phyloP scores from a whole-genome alignment of 2,113 vertebrate genomes.

The Leucopternis melanops region DNA sequence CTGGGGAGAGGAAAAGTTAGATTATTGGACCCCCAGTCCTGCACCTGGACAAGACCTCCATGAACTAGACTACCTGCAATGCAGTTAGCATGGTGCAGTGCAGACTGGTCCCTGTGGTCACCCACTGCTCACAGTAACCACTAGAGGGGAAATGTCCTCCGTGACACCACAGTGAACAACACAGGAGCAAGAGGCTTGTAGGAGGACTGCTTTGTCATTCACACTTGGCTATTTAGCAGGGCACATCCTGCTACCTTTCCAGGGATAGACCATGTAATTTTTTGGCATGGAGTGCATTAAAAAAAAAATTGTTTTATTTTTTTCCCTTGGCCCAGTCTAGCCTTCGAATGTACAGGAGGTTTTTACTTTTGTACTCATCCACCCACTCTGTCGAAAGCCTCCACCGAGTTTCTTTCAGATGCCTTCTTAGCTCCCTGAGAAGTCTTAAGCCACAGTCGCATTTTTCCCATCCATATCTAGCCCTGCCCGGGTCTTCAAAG shows the following conservation, averaged over 20 bases:
- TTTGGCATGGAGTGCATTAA: not conserved
- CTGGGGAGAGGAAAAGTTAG: not conserved
- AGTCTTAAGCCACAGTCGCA: not conserved
- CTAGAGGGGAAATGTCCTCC: not conserved
- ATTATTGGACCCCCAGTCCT: not conserved
- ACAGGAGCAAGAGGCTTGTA: not conserved
- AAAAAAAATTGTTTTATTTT: not conserved
- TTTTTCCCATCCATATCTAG: not conserved
- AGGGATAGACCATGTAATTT: not conserved
- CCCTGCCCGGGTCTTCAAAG: not conserved
- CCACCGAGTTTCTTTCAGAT: not conserved
- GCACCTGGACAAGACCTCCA: not conserved
- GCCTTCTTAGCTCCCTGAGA: not conserved
- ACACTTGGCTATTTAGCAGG: not conserved
- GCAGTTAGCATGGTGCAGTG: not conserved
- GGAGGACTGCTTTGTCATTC: not conserved
- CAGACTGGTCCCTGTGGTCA: not conserved
- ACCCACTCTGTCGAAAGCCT: not conserved
- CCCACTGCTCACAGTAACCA: not conserved
- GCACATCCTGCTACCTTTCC: not conserved
- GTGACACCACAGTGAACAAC: accelerated
- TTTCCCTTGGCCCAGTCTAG: not conserved
- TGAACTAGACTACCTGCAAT: not conserved
- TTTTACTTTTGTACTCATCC: not conserved
- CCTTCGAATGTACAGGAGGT: not conserved